Evolutionary conservation across 1,140 invertebrate genomes (phyloP).

Genomic region (Musca vetustissima): DNA sequence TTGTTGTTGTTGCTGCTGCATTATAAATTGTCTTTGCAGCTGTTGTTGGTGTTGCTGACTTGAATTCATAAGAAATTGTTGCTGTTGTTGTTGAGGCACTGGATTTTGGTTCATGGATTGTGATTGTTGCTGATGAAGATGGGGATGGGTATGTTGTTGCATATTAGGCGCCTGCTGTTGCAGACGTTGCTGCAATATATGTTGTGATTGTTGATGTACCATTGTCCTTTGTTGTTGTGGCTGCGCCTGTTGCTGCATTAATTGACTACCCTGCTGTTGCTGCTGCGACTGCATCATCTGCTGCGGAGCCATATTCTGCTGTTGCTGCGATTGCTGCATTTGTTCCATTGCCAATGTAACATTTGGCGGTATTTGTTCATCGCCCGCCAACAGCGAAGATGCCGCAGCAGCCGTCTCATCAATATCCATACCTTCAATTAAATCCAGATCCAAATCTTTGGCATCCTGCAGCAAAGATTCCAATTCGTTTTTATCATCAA

Average conservation of each 20-base stretch:
- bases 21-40: slow-evolving; percentile 29
- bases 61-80: too few species aligned
- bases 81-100: slow-evolving; percentile 1
- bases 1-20: slow-evolving; percentile 32
- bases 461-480: slow-evolving; percentile 54
- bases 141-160: background rate
- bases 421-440: slow-evolving; percentile 53
- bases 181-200: background rate
- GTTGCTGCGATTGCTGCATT: slow-evolving; percentile 30
- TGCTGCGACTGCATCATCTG: slow-evolving; percentile 18
- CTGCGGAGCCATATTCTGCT: slow-evolving; percentile 33
- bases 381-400: slow-evolving; percentile 32
- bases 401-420: slow-evolving; percentile 40
- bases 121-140: slow-evolving; percentile 11
- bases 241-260: slow-evolving; percentile 23
- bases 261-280: slow-evolving; percentile 16
- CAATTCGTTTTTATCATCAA: slow-evolving; percentile 57
- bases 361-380: slow-evolving; percentile 27
- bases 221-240: slow-evolving; percentile 22
- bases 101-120: slow-evolving; percentile 3
- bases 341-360: slow-evolving; percentile 24
- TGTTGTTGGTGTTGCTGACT: slow-evolving; percentile 28
- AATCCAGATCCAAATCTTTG: slow-evolving; percentile 52
- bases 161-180: slow-evolving; percentile 22
- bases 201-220: slow-evolving; percentile 28